Conservation (phyloP, 2,888 invertebrate genomes). For the Caprella mutica region DNA sequence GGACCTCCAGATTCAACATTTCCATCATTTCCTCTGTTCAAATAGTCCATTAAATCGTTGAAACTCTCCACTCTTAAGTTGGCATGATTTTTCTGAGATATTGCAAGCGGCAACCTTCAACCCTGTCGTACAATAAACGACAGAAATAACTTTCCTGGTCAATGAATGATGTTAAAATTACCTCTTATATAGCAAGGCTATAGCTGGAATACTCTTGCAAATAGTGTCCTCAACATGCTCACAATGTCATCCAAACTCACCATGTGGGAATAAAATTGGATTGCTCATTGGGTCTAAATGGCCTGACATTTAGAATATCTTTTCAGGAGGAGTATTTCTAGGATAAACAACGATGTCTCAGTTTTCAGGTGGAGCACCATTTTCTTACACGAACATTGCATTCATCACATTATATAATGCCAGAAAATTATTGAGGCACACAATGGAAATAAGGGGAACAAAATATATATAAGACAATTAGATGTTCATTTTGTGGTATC, state of each 20-base stretch:
- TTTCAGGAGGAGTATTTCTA: not conserved
- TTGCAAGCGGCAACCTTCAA: not conserved
- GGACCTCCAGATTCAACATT: too few species aligned
- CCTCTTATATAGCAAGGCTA: too few species aligned
- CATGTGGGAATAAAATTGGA: not conserved
- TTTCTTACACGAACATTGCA: not conserved
- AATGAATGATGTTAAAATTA: too few species aligned
- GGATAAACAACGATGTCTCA: not conserved
- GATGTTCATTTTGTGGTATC: too few species aligned
- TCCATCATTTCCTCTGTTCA: too few species aligned
- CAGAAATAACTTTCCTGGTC: not conserved
- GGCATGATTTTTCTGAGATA: too few species aligned
- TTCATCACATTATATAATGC: not conserved
- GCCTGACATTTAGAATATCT: not conserved
- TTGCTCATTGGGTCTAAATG: not conserved
- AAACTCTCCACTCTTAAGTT: too few species aligned
- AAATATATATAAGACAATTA: too few species aligned
- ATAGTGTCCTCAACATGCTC: not conserved
- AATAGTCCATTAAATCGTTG: too few species aligned
- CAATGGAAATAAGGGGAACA: too few species aligned
- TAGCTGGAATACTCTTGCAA: too few species aligned
- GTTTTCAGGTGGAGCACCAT: not conserved
- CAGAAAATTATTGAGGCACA: too few species aligned
- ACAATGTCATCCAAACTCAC: not conserved
- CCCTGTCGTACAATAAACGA: constrained; percentile 1